Percentiles rank a stretch among this genome's conserved stretches.
These are phyloP conservation scores for Nibea albiflora DNA, from an alignment of 2,113 vertebrate species.

Conservation along the genomic window DNA sequence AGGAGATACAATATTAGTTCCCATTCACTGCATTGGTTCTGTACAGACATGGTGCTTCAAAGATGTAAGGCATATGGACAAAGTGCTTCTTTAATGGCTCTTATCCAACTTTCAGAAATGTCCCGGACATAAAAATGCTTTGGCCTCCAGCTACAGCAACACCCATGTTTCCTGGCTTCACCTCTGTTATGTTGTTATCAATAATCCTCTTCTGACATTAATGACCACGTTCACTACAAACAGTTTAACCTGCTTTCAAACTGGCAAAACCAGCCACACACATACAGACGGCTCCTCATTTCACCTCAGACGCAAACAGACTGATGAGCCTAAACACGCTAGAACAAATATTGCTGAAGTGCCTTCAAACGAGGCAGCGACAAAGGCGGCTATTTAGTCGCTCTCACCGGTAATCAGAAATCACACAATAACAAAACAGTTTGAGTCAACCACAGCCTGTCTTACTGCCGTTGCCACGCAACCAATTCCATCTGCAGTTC, in stretches of 20 bases:
- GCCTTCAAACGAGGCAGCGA: neutral
- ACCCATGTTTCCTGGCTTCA: neutral
- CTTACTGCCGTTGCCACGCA: neutral
- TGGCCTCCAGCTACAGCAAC: constrained; percentile 3
- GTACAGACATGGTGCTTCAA: neutral
- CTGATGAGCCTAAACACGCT: neutral
- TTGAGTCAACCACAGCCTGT: neutral
- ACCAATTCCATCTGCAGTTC: neutral
- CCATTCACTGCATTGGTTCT: neutral
- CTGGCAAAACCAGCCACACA: constrained; percentile 24
- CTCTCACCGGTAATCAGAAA: neutral
- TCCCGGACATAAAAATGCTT: constrained; percentile 11
- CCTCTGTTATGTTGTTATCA: constrained; percentile 1
- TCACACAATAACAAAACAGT: neutral
- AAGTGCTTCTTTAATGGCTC: neutral
- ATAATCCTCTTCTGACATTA: constrained; percentile 41
- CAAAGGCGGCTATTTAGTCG: neutral
- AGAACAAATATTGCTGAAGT: neutral
- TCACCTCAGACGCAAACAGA: neutral
- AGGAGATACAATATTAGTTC: neutral
- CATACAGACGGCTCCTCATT: neutral
- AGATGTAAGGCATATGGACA: no score
- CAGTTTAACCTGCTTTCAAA: constrained; percentile 32
- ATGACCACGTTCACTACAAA: constrained; percentile 14
- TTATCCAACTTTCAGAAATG: neutral